Conservation (phyloP, 2,888 invertebrate species). For the Pseudanteris insignis region DNA sequence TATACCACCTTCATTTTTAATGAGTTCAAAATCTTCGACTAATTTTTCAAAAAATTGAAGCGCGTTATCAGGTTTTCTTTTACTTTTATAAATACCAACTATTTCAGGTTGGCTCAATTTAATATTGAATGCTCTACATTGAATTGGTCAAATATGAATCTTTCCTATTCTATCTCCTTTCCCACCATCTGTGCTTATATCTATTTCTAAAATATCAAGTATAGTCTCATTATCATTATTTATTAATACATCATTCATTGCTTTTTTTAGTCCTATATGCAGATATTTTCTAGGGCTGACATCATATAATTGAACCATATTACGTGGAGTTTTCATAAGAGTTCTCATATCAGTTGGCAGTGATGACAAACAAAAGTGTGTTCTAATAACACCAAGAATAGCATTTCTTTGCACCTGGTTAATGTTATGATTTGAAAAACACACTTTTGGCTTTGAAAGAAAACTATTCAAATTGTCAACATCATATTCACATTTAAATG, state of each 20-base stretch:
- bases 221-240: background rate
- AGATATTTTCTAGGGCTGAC: slow-evolving; percentile 27
- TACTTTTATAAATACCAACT: slow-evolving; percentile 9
- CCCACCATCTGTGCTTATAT: slow-evolving; percentile 14
- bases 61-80: slow-evolving; percentile 10
- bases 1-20: slow-evolving; percentile 6
- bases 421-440: slow-evolving; percentile 16
- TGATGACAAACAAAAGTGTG: slow-evolving; percentile 16
- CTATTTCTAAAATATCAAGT: slow-evolving; percentile 5
- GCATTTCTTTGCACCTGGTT: slow-evolving; percentile 11
- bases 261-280: slow-evolving; percentile 24
- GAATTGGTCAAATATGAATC: slow-evolving; percentile 15
- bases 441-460: background rate
- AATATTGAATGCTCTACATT: slow-evolving; percentile 7
- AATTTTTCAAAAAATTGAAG: slow-evolving; percentile 8
- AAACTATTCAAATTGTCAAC: too few relatives aligned
- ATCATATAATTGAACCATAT: slow-evolving; percentile 9
- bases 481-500: too few relatives aligned
- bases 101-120: background rate
- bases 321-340: slow-evolving; percentile 21
- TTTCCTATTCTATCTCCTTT: slow-evolving; percentile 1
- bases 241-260: slow-evolving; percentile 1
- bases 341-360: slow-evolving; percentile 28
- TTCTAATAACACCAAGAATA: slow-evolving; percentile 19
- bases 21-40: background rate